Evolutionary conservation across 2,888 invertebrate genomes (phyloP).

Genomic region (Scrobipalpa costella): DNA sequence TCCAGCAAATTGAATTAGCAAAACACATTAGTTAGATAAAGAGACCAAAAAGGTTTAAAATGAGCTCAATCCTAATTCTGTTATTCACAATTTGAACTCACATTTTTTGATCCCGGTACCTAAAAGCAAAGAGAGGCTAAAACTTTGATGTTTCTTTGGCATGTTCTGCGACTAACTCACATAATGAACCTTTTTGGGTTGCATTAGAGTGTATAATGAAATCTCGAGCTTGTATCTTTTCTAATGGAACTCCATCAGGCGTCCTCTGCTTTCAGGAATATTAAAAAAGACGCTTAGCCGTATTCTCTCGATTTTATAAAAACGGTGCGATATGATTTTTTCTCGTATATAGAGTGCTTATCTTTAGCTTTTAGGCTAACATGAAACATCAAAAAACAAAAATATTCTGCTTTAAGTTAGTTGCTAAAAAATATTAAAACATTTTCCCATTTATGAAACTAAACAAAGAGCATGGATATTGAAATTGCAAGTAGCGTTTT

Average conservation of each 20-base stretch:
- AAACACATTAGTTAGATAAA: not conserved
- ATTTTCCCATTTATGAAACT: too few relatives aligned
- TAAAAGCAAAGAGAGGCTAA: conserved; percentile 17
- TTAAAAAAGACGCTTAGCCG: conserved; percentile 1
- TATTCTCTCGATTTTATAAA: not conserved
- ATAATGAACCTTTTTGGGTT: conserved; percentile 16
- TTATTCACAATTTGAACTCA: conserved; percentile 13
- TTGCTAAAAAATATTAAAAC: too few relatives aligned
- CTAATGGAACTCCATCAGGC: conserved; percentile 5
- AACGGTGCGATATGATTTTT: not conserved
- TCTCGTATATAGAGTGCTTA: too few relatives aligned
- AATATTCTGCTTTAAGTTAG: too few relatives aligned
- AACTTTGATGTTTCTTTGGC: not conserved
- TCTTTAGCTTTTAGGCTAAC: not conserved
- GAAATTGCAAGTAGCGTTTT: too few relatives aligned
- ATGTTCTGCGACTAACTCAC: not conserved
- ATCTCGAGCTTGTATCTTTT: not conserved
- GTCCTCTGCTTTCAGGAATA: conserved; percentile 4
- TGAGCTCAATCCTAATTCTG: not conserved
- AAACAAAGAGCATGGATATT: too few relatives aligned
- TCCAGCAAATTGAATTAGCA: not conserved
- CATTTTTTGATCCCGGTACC: conserved; percentile 4
- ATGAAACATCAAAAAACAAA: too few relatives aligned
- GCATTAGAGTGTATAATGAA: conserved; percentile 10
- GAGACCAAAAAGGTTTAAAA: conserved; percentile 6